Conservation (phyloP, 2,888 invertebrate genomes). For the Trichacis sp. region DNA sequence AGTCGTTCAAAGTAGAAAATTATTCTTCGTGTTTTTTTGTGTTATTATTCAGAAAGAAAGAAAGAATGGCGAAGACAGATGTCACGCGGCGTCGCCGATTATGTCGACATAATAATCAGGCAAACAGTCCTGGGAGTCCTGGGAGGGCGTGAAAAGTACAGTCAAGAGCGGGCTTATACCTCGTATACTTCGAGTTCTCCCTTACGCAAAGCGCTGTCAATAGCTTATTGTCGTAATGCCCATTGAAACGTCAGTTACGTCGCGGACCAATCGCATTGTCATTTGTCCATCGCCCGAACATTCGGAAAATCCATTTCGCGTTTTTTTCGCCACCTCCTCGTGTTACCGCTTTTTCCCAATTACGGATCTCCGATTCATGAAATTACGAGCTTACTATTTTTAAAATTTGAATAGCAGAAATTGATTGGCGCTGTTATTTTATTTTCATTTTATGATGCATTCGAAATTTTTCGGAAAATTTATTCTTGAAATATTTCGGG, state of each 20-base stretch:
- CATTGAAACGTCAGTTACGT: conserved; percentile 59
- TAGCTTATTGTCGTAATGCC: conserved; percentile 64
- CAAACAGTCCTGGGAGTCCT: conserved; percentile 19
- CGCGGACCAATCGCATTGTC: conserved; percentile 59
- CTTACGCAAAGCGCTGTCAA: conserved; percentile 62
- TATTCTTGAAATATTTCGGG: too few species aligned
- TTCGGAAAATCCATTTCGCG: conserved; percentile 26
- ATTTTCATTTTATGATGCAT: neutral
- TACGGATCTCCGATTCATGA: too few species aligned
- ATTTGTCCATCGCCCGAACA: too few species aligned
- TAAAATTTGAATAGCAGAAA: neutral
- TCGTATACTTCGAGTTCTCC: too few species aligned
- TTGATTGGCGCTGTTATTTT: neutral
- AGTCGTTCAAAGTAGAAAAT: too few species aligned
- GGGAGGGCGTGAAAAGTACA: conserved; percentile 67
- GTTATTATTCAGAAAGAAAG: neutral
- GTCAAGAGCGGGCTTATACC: conserved; percentile 59
- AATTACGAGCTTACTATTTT: neutral
- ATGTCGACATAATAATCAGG: conserved; percentile 27
- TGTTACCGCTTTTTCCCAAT: too few species aligned
- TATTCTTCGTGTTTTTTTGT: too few species aligned
- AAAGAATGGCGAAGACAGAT: conserved; percentile 9
- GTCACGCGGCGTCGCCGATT: conserved; percentile 4
- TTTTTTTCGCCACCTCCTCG: neutral
- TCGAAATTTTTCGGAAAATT: too few species aligned